A percentile compares a stretch with the other conserved stretches of the same genome.
Conservation (phyloP, 53 echinoderm and acorn worm genomes). For the Apostichopus leukothele region DNA sequence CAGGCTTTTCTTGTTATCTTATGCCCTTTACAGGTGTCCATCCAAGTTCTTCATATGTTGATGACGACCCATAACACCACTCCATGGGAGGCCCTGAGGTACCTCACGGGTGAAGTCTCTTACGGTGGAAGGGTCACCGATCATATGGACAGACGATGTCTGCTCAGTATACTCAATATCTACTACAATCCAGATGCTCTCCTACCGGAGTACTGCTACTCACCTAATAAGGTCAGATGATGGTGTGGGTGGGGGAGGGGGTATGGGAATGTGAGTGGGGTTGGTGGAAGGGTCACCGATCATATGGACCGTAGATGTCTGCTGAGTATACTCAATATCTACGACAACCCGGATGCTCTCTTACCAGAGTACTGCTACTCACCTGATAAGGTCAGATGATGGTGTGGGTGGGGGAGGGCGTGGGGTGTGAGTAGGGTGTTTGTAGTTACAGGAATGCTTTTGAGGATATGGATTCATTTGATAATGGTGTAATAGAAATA, state of each 20-base stretch:
- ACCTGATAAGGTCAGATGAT: constrained; percentile 74
- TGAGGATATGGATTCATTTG: too few relatives aligned
- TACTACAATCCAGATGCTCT: constrained; percentile 88
- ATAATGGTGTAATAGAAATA: too few relatives aligned
- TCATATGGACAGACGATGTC: constrained; percentile 83
- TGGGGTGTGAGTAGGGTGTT: too few relatives aligned
- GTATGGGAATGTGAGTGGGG: too few relatives aligned
- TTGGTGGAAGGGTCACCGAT: constrained; percentile 94
- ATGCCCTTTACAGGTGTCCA: constrained; percentile 63
- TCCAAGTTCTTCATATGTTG: constrained; percentile 86
- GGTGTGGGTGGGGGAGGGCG: not conserved
- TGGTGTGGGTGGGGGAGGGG: not conserved
- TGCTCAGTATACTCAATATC: constrained; percentile 79
- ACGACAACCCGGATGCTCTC: constrained; percentile 83
- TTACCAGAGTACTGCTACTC: constrained; percentile 88
- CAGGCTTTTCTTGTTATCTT: not conserved
- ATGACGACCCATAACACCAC: constrained; percentile 68
- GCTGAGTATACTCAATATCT: constrained; percentile 85
- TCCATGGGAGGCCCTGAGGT: constrained; percentile 92
- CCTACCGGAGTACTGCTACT: constrained; percentile 84
- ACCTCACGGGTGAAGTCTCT: constrained; percentile 95
- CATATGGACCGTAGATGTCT: constrained; percentile 88
- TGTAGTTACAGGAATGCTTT: too few relatives aligned
- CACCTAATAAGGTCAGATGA: constrained; percentile 74
- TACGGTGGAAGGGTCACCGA: constrained; percentile 98